Conservation (phyloP, 2,113 vertebrate genomes). For the Odobenus rosmarus region DNA sequence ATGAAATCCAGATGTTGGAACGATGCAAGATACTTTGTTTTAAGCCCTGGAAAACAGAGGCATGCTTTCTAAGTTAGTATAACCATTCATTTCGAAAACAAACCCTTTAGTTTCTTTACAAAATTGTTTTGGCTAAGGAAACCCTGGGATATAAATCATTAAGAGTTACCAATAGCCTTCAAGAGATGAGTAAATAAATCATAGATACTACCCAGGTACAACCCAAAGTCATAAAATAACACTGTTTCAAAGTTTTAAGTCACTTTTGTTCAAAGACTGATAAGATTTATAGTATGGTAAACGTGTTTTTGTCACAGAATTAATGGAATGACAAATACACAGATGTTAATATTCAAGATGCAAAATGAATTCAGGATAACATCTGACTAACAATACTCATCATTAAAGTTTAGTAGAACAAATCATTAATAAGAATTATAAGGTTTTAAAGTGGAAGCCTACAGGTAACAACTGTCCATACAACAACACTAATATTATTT, state of each 20-base stretch:
- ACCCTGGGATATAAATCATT: background rate
- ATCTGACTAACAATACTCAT: background rate
- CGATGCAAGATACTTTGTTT: slow-evolving; percentile 9
- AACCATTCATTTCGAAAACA: slow-evolving; percentile 4
- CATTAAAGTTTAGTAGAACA: background rate
- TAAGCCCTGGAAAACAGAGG: background rate
- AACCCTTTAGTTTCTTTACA: background rate
- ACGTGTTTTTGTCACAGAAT: background rate
- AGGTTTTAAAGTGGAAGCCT: background rate
- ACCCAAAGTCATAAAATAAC: background rate
- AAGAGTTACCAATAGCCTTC: background rate
- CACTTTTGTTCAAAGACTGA: background rate
- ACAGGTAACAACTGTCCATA: background rate
- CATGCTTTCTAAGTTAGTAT: background rate
- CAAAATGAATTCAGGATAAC: background rate
- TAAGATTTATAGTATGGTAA: background rate
- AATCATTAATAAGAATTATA: background rate
- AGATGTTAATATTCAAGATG: background rate
- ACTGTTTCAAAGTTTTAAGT: background rate
- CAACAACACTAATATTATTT: background rate
- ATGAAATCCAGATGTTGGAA: slow-evolving; percentile 79
- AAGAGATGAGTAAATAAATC: background rate
- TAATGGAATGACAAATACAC: background rate
- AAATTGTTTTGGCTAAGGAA: background rate
- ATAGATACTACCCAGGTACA: background rate